Evolutionary conservation across 2,113 vertebrate species (phyloP), one percentile per base, ranked within the genome.

Genomic region (Potamarius usumacintae): DNA sequence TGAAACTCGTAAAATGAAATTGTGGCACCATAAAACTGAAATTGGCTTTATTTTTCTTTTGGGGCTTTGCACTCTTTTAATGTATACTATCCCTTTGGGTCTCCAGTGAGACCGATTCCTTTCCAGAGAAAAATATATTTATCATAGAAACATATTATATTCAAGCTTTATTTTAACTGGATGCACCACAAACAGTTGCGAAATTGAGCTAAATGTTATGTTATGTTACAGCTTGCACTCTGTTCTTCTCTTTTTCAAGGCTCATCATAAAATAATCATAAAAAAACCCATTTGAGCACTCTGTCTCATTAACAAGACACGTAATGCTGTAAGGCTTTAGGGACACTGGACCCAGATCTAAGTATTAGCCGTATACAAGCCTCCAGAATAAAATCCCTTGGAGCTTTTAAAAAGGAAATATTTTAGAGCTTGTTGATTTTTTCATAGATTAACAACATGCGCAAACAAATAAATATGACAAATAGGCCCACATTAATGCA

Each of bases 1-100:
- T 92, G 81, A 84, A 57, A 71, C 83, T 85, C 52, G 74, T 88
- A 88, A 87, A 89, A 17, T 4, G 62, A 89, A 82, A 90, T 87
- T 65, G 65, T 83, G 65, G 27, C 85, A 84, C 87, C 34, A 85
- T 85, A 71, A 88, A 62, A 57, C 55, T 77, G 53, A 12, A 85
- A 67, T 18, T 27, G 62, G 63, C 90, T 84, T 80, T 58, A 10
- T 85, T 42, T 76, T 82, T 27, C 60, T 84, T 82, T 83, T 50
- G 55, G 57, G 76, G n/a, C 42, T 85, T 53, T 67, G 58, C 58
- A 67, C 48, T 48, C 27, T 79, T 52, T 20, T 30, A 79, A 84
- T 55, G 74, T 79, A 30, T n/a, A 60, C 58, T 79, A 27, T 48
- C 60, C 76, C 50, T 80, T 79, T 86, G 63, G 17, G 60, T 86